phyloP scores from a whole-genome alignment of 1,140 invertebrate species.

The Drosophila ironensis region DNA sequence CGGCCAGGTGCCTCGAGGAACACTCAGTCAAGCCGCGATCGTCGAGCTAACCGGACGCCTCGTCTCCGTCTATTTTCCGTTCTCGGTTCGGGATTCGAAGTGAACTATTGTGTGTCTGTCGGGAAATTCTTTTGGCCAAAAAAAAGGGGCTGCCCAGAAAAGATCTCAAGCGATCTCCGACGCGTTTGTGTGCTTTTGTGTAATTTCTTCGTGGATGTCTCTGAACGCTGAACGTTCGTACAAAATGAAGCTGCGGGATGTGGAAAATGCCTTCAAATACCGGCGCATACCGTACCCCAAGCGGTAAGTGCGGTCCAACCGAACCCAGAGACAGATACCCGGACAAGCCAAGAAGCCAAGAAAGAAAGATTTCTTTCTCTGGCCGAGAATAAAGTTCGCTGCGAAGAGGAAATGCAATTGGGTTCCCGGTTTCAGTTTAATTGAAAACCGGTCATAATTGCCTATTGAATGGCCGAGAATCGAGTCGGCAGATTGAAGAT shows the following conservation, averaged over 20 bases:
- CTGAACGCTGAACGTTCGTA: slow-evolving; percentile 62
- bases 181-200: slow-evolving; percentile 22
- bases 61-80: slow-evolving; percentile 34
- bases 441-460: slow-evolving; percentile 71
- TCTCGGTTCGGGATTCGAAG: slow-evolving; percentile 5
- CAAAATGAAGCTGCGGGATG: slow-evolving; percentile 80
- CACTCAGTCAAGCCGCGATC: slow-evolving; percentile 77
- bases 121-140: slow-evolving; percentile 26
- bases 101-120: slow-evolving; percentile 24
- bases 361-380: slow-evolving; percentile 15
- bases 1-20: slow-evolving; percentile 65
- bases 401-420: slow-evolving; percentile 36
- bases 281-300: slow-evolving; percentile 80
- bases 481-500: slow-evolving; percentile 3
- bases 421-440: slow-evolving; percentile 49
- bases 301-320: slow-evolving; percentile 62
- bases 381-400: slow-evolving; percentile 7
- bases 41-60: slow-evolving; percentile 68
- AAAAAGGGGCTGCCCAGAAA: slow-evolving; percentile 13
- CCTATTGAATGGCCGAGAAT: slow-evolving; percentile 37
- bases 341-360: background rate
- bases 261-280: slow-evolving; percentile 80
- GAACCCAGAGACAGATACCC: background rate
- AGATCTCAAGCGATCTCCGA: slow-evolving; percentile 17
- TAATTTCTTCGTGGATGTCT: slow-evolving; percentile 39